Percentiles rank a stretch among this genome's conserved stretches.
phyloP scores from a whole-genome alignment of 2,113 vertebrate species.

The Apistogramma diplotaenia region DNA sequence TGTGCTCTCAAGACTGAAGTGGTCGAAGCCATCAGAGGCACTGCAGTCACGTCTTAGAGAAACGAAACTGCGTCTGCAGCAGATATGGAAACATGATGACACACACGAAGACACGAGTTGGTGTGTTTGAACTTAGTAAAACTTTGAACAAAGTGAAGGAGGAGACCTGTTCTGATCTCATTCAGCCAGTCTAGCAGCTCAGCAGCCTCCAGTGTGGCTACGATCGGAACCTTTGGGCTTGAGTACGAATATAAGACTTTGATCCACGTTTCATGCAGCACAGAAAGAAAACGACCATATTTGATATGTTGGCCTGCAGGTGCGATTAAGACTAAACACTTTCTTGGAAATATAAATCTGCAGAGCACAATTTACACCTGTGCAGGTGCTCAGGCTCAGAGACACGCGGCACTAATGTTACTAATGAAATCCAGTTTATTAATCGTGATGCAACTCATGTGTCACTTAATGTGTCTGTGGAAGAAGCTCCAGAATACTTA shows the following conservation, averaged over 20 bases:
- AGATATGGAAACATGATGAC: background rate
- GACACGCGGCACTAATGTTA: no score
- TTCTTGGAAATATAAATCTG: no score
- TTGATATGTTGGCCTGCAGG: background rate
- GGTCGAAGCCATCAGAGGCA: background rate
- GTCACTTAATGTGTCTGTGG: background rate
- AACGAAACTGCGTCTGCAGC: background rate
- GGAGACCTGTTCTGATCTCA: background rate
- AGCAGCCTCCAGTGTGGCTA: background rate
- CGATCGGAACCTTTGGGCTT: background rate
- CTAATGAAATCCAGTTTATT: background rate
- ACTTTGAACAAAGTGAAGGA: fast-evolving
- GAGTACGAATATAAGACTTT: background rate
- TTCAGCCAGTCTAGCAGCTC: background rate
- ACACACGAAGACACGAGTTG: background rate
- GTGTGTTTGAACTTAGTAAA: background rate
- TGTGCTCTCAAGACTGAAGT: slow-evolving; percentile 42
- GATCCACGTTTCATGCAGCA: background rate
- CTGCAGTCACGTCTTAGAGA: background rate
- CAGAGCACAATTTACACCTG: no score
- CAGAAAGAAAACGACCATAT: background rate
- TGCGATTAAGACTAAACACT: background rate
- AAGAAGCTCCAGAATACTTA: background rate
- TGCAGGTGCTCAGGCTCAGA: no score
- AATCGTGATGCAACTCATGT: background rate